Base-by-base conservation (phyloP, 1,140 invertebrate species). In the Diachasmimorpha longicaudata region DNA sequence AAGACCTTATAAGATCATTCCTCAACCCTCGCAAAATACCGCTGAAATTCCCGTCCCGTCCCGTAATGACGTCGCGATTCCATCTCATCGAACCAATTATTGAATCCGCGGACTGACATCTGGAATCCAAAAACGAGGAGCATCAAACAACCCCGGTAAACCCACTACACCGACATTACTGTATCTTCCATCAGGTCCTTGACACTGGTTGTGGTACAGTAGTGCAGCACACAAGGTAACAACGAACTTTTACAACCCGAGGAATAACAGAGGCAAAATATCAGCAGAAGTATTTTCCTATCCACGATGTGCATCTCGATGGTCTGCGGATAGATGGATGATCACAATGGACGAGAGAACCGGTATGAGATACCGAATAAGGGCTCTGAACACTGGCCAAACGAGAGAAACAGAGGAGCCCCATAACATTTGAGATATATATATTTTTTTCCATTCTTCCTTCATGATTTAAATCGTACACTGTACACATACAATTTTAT, bases 291-390 rank as follows among this genome's bases (percentile, higher is more conserved):
- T 69, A 55, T 76, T 76, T n/a, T 71, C 44, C 69, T 71, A 31
- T 55, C 39, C 55, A 52, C 39, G 25, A n/a, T 23, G 42, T 1
- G 23, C 48, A 73, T 73, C 72, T 5, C 55, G 52, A 76, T 37
- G 74, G 48, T 36, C 70, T 19, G 23, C 21, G 25, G 58, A 71
- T 31, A 36, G 68, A 76, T 76, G 74, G 74, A 70, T 67, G 68
- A 76, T 76, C 46, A 76, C 74, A 76, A 76, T 76, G 55, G 69
- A 71, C 14, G 39, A 25, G 66, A 66, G 48, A 76, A 76, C 74
- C 74, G 74, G 74, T 76, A 76, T 71, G 39, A 4, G 13, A 37
- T 23, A 70, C 74, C 74, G 44, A 55, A 71, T 71, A 76, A 71
- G 69, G 74, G 70, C 25, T 46, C 11, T 76, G 58, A 70, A 76